Evolutionary conservation across 1,140 invertebrate genomes (phyloP).

Genomic region (Drosophila sp.): DNA sequence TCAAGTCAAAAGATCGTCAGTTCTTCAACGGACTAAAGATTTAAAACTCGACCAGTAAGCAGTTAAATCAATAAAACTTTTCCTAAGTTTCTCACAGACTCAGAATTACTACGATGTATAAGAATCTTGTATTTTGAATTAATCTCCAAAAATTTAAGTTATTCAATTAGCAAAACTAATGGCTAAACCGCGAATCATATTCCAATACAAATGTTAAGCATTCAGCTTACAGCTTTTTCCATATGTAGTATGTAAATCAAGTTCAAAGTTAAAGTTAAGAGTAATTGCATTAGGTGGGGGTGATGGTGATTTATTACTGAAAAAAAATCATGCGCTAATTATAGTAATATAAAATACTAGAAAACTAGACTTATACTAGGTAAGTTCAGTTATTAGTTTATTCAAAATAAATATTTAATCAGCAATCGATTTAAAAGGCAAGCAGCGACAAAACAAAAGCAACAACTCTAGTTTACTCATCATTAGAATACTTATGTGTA

Average conservation of each 20-base stretch:
- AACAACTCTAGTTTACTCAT: constrained; percentile 20
- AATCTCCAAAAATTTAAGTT: not conserved
- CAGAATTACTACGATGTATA: no score
- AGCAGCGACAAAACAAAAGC: constrained; percentile 46
- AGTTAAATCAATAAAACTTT: no score
- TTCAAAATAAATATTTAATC: constrained; percentile 19
- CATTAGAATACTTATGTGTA: constrained; percentile 8
- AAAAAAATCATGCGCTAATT: constrained; percentile 47
- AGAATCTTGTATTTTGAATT: no score
- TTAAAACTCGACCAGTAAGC: not conserved
- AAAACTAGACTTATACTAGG: constrained; percentile 5
- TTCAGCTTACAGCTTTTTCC: constrained; percentile 53
- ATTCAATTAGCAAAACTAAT: not conserved
- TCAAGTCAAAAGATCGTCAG: not conserved
- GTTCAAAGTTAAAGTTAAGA: constrained; percentile 18
- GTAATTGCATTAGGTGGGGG: constrained; percentile 25
- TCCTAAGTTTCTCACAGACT: no score
- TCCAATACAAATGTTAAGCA: constrained; percentile 76
- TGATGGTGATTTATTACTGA: constrained; percentile 35
- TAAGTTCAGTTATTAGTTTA: constrained; percentile 2
- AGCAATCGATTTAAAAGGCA: constrained; percentile 31
- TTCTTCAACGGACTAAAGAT: not conserved
- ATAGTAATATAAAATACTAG: constrained; percentile 4
- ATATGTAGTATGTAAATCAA: constrained; percentile 30
- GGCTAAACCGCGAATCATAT: constrained; percentile 63